Base-by-base conservation (phyloP, 1,140 invertebrate genomes). In the Lepidurus couesii region DNA sequence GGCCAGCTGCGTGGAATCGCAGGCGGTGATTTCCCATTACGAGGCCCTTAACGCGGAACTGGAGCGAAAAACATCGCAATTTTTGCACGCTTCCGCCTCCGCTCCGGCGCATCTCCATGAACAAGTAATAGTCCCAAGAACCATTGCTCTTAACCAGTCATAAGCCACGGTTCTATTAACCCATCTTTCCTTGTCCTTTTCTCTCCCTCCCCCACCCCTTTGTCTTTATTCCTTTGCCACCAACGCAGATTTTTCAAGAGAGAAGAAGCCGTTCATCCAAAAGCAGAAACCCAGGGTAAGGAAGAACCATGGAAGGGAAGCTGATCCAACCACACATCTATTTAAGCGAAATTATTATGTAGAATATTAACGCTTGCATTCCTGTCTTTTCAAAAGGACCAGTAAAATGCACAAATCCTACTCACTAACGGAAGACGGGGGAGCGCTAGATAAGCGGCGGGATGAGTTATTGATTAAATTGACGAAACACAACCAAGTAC, bases 381-480 rank as follows among this genome's bases (percentile, higher is more conserved):
- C 21, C 7, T 65, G 9, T 16, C 6, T 65, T 16, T 65, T 21
- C 13, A 65, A 65, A 65, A 65, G 53, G 53, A 65, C 53, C 53
- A 65, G 53, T 65, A 65, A 65, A 65, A 65, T 65, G 16, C 53
- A 65, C 53, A 65, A 65, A 65, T 65, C 53, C 53, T 65, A 65
- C 21, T 65, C 53, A 7, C 53, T 65, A 13, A 65, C 53, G 16
- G 53, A 65, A 21, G 53, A 65, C n/a, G 53, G 53, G 53, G 53
- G 53, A 9, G 53, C 53, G 53, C 21, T 65, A 65, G 53, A 65
- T 21, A 65, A 65, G 21, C 53, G 53, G 13, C 53, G 53, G 21
- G 53, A 65, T 65, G 53, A 65, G 53, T 65, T 65, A 65, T 65
- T 65, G 53, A 65, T 65, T 65, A 65, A 65, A 65, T 65, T 65